A percentile compares a stretch with the other conserved stretches of the same genome.
Evolutionary conservation across 2,888 invertebrate genomes (phyloP).

Genomic region (Abrostola triplasia): DNA sequence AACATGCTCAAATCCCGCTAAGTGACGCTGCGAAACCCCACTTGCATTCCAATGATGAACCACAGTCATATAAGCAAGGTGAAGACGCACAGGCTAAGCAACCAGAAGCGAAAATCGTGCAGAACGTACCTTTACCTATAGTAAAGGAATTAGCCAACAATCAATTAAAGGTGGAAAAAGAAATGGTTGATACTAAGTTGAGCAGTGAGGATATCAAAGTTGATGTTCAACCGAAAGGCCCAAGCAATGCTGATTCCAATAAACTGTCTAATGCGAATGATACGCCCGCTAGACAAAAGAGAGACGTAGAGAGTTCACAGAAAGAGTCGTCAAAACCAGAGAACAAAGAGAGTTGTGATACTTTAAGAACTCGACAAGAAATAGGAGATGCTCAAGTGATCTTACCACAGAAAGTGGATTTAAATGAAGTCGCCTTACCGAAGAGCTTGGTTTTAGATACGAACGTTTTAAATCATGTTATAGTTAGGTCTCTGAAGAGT

Average conservation of each 20-base stretch:
- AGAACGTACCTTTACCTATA: conserved; percentile 71
- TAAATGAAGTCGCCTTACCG: conserved; percentile 56
- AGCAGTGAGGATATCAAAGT: conserved; percentile 45
- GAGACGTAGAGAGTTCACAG: conserved; percentile 77
- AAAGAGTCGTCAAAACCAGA: conserved; percentile 65
- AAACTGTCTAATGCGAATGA: conserved; percentile 38
- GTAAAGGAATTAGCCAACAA: conserved; percentile 60
- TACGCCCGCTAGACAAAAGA: conserved; percentile 66
- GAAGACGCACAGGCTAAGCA: conserved; percentile 67
- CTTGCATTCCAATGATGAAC: conserved; percentile 76
- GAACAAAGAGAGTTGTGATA: conserved; percentile 74
- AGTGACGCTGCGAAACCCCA: conserved; percentile 55
- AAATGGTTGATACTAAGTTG: conserved; percentile 15
- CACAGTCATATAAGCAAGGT: conserved; percentile 78
- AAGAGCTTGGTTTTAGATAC: conserved; percentile 66
- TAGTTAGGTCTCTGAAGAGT: conserved; percentile 77
- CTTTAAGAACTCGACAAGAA: conserved; percentile 51
- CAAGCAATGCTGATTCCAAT: conserved; percentile 36
- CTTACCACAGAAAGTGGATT: conserved; percentile 51
- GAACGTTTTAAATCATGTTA: conserved; percentile 64
- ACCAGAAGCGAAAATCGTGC: conserved; percentile 44
- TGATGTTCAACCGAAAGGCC: conserved; percentile 32
- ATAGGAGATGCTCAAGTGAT: conserved; percentile 45
- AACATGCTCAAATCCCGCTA: conserved; percentile 11
- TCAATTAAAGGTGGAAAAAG: conserved; percentile 35